These are phyloP conservation scores for Mythimna loreyi DNA, from an alignment of 2,888 invertebrate genomes.

Conservation along the genomic window DNA sequence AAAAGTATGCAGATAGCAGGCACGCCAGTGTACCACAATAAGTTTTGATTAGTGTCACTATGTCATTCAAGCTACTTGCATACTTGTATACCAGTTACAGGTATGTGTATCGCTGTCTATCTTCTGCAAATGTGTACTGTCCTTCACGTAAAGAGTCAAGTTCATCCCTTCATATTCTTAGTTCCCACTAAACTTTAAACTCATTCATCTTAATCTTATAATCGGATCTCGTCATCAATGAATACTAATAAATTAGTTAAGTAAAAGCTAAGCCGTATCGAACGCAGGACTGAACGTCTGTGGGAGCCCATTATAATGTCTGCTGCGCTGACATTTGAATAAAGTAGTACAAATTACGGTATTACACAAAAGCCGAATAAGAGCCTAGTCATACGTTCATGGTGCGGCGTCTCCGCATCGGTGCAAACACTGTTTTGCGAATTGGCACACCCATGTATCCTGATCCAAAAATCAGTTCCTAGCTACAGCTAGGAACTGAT, in stretches of 20 bases:
- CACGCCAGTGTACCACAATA: too few relatives aligned
- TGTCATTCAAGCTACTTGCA: too few relatives aligned
- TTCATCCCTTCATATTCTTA: background rate
- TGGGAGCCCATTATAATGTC: constrained; percentile 70
- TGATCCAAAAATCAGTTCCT: too few relatives aligned
- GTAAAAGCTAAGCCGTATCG: constrained; percentile 44
- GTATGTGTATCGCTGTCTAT: background rate
- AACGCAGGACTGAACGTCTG: constrained; percentile 56
- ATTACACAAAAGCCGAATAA: constrained; percentile 53
- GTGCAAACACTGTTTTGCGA: too few relatives aligned
- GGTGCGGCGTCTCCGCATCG: too few relatives aligned
- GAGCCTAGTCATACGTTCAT: too few relatives aligned
- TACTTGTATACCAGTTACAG: too few relatives aligned
- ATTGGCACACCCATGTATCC: too few relatives aligned
- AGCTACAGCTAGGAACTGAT: too few relatives aligned
- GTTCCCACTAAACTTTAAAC: constrained; percentile 12
- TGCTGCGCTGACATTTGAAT: constrained; percentile 73
- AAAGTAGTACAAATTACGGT: constrained; percentile 72
- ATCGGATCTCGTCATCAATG: constrained; percentile 57
- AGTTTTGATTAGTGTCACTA: too few relatives aligned
- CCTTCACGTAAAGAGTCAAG: background rate
- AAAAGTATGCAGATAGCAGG: too few relatives aligned
- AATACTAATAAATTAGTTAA: constrained; percentile 61
- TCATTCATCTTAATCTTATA: constrained; percentile 23
- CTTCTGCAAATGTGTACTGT: background rate